Base-by-base conservation (phyloP, 2,797 vertebrate species). In the Spatula clypeata region DNA sequence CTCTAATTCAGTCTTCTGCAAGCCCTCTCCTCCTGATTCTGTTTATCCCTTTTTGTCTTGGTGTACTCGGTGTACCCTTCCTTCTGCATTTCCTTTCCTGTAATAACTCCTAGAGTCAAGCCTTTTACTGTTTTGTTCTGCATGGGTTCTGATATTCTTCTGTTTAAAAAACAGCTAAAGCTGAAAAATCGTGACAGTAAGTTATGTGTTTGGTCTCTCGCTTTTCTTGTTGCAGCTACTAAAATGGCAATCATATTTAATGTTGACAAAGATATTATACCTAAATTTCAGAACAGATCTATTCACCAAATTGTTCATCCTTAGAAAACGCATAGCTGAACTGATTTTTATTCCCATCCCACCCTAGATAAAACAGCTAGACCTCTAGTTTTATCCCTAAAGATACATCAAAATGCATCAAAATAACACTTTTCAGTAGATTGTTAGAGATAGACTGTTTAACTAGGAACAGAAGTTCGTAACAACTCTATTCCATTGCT, bases 391-490 rank as follows among this genome's bases (percentile, higher is more conserved):
- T 91, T 93, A 89, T 34, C 73, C 53, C 82, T 77, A 26, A 90
- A 86, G 76, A 90, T 66, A 73, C 55, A 79, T 81, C 92, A 74
- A 94, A 92, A 92, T 32, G 91, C 79, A 93, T 93, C 96, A 94
- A 94, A 96, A 95, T 93, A 95, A 94, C 88, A 94, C 93, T 87
- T 95, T 95, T 83, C 94, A 94, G 61, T 57, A 91, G 87, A 62
- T 57, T 90, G 88, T 49, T 71, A 77, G 47, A 96, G 72, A 93
- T 19, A 81, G 79, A 65, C 51, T 76, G 92, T 87, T 96, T 95
- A 96, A 95, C 75, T 17, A 85, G 38, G 72, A 95, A 95, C 54
- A 76, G 75, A 94, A 93, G 84, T 92, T 89, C 86, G 2, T 64
- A 92, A 89, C 64, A 80, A 71, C 93, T 82, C 84, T 77, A 93